These are phyloP conservation scores for Anguilla pacifica DNA, from an alignment of 2,797 vertebrate genomes.

Conservation along the genomic window DNA sequence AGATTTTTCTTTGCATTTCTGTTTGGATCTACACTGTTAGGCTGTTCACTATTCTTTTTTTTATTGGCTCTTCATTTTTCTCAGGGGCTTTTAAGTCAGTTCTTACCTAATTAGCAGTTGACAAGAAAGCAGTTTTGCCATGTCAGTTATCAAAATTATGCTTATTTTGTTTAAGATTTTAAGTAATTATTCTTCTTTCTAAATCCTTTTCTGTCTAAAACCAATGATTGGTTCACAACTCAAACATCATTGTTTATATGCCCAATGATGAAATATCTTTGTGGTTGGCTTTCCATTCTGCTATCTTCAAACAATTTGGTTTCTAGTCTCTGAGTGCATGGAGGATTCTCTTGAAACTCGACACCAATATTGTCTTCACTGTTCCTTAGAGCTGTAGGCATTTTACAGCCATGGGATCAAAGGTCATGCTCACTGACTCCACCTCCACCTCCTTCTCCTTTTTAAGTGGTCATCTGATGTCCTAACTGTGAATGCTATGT, in stretches of 20 bases:
- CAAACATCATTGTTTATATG: not conserved
- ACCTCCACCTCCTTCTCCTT: too few species aligned
- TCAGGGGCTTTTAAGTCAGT: not conserved
- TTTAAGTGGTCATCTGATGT: too few species aligned
- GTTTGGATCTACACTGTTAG: not conserved
- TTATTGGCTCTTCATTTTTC: not conserved
- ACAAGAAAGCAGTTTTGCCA: not conserved
- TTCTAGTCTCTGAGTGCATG: not conserved
- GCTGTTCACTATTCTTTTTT: not conserved
- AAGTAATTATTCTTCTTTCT: too few species aligned
- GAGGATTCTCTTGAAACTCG: not conserved
- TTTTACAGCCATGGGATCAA: too few species aligned
- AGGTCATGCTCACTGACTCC: too few species aligned
- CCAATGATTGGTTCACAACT: not conserved
- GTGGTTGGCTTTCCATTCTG: not conserved
- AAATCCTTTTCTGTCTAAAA: too few species aligned
- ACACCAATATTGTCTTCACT: not conserved
- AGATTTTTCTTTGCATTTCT: not conserved
- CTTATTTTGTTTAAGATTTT: too few species aligned
- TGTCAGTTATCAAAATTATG: not conserved
- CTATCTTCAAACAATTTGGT: not conserved
- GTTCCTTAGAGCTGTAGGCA: too few species aligned
- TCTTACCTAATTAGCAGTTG: not conserved
- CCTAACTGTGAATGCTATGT: too few species aligned
- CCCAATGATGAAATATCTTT: not conserved